A percentile compares a stretch with the other conserved stretches of the same genome.
Evolutionary conservation across 2,888 invertebrate genomes (phyloP).

Genomic region (Patella pellucida): DNA sequence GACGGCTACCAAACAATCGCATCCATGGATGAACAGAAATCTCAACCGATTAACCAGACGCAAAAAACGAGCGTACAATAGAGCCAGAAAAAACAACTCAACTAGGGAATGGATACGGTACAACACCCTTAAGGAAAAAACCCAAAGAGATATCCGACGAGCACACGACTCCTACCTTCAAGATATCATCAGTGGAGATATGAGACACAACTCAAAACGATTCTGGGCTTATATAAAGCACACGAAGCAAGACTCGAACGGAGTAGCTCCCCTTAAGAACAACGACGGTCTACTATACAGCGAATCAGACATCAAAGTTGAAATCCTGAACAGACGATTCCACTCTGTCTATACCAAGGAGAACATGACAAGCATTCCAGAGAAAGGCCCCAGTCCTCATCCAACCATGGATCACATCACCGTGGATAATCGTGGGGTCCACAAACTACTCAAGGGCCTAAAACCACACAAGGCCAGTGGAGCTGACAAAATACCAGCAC

Average conservation of each 20-base stretch:
- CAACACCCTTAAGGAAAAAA: constrained; percentile 10
- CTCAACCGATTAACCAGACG: constrained; percentile 13
- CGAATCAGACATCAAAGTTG: constrained; percentile 26
- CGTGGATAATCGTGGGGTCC: constrained; percentile 15
- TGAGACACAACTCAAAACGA: constrained; percentile 21
- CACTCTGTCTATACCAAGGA: constrained; percentile 30
- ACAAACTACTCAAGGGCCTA: constrained; percentile 22
- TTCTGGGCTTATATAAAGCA: constrained; percentile 36
- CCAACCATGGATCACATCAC: neutral
- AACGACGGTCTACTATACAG: constrained; percentile 35
- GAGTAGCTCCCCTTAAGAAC: constrained; percentile 32
- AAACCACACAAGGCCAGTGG: constrained; percentile 32
- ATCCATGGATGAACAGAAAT: constrained; percentile 19
- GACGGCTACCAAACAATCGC: constrained; percentile 13
- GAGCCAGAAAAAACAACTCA: constrained; percentile 8
- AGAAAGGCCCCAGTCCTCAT: constrained; percentile 32
- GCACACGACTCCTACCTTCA: constrained; percentile 23
- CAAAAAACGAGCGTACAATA: constrained; percentile 13
- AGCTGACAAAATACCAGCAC: constrained; percentile 27
- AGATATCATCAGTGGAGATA: constrained; percentile 19
- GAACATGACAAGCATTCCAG: constrained; percentile 26
- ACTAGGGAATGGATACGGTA: constrained; percentile 16
- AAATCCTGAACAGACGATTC: constrained; percentile 37
- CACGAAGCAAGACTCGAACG: constrained; percentile 30
- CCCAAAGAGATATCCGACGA: constrained; percentile 17